Evolutionary conservation across 2,888 invertebrate genomes (phyloP), one percentile per base, ranked within the genome.

Genomic region (Dicranocentrus wangi): DNA sequence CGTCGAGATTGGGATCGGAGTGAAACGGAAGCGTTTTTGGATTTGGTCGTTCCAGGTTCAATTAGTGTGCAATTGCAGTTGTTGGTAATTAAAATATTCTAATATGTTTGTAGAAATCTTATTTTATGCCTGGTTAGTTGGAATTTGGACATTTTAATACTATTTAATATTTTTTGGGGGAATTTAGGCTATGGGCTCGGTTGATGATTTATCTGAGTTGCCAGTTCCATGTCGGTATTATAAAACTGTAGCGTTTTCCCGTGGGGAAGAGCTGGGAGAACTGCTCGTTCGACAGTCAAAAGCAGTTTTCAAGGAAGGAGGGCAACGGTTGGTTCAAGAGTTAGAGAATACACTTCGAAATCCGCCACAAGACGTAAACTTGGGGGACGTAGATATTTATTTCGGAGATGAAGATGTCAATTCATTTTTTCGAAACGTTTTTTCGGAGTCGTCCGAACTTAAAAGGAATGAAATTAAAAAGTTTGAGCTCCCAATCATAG

Each of bases 191-290:
- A 3, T 32, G 3, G 10, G n/a, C 60, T 8, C 25, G 61, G 8
- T 53, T n/a, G 27, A 19, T 55, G 25, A 39, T 8, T 13, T 7
- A 32, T 28, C 21, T n/a, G n/a, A 19, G 1, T 23, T 51, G n/a
- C 60, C 58, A 8, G 23, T 76, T n/a, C 51, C 63, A 8, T 80
- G 82, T 42, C 69, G 71, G 1, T 82, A 63, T 60, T 84, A 80
- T 25, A 53, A 53, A 17, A 77, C 60, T 2, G 19, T 78, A 5
- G 55, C 75, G n/a, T 43, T 68, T 5, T n/a, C 13, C 1, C 13
- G 27, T 13, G 76, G 61, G 0, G 60, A 78, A 3, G 84, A 84
- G 2, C 10, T 84, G 5, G 84, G 82, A 13, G 32, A 58, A 42
- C 1, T 1, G 19, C 58, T 84, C 21, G 79, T 82, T 2, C 15